These are phyloP conservation scores for Chironomus riparius DNA, from an alignment of 2,888 invertebrate species.

Conservation along the genomic window DNA sequence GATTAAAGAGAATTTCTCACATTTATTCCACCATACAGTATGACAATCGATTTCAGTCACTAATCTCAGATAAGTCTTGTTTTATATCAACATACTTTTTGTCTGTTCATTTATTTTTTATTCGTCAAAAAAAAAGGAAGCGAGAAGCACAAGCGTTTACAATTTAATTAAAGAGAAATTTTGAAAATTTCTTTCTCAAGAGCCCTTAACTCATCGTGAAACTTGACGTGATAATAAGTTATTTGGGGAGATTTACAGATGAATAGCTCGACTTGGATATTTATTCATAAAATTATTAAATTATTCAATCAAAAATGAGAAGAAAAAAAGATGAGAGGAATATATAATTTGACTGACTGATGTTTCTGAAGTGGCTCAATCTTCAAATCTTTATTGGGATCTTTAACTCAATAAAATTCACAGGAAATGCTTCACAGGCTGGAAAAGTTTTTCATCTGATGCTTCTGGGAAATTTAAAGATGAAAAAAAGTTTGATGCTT, in stretches of 20 bases:
- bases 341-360: neutral
- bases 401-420: neutral
- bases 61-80: conserved; percentile 20
- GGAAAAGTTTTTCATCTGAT: neutral
- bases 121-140: neutral
- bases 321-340: no score
- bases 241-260: neutral
- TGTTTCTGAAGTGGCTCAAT: neutral
- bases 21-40: conserved; percentile 2
- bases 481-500: neutral
- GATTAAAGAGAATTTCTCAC: neutral
- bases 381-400: neutral
- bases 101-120: neutral
- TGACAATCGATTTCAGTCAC: conserved; percentile 13
- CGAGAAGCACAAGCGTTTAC: neutral
- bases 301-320: neutral
- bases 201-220: neutral
- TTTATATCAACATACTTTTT: neutral
- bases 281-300: neutral
- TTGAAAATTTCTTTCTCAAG: neutral
- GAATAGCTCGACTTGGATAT: neutral
- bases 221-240: conserved; percentile 1
- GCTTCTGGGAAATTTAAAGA: neutral
- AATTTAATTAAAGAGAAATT: conserved; percentile 2
- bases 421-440: neutral